These are phyloP conservation scores for Gadopsis bispinosus DNA, from an alignment of 2,797 vertebrate genomes.

Conservation along the genomic window DNA sequence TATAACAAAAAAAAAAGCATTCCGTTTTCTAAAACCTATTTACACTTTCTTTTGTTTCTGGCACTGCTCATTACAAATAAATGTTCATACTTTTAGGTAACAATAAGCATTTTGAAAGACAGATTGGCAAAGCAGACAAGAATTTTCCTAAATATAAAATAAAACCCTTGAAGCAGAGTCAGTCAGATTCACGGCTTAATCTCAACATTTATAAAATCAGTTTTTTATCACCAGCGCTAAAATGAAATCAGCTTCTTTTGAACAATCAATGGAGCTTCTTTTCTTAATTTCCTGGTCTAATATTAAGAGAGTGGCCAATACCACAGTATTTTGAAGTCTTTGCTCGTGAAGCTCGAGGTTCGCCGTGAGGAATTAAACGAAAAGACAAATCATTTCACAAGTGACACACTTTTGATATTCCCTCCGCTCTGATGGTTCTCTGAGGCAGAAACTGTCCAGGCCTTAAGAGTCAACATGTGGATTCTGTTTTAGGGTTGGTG, in stretches of 20 bases:
- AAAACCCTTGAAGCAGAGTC: too few relatives aligned
- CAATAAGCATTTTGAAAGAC: too few relatives aligned
- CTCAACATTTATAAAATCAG: too few relatives aligned
- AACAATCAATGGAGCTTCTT: background rate
- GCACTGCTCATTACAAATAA: background rate
- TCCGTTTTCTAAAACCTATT: background rate
- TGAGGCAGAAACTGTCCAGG: background rate
- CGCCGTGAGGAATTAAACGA: background rate
- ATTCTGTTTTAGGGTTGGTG: constrained; percentile 48
- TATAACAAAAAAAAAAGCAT: background rate
- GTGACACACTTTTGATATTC: background rate
- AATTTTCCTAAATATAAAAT: too few relatives aligned
- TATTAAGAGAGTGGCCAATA: background rate
- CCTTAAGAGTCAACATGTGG: constrained; percentile 9
- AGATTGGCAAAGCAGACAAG: too few relatives aligned
- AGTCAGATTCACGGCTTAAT: too few relatives aligned
- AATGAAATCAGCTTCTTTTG: background rate
- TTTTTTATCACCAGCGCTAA: too few relatives aligned
- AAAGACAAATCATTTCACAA: background rate
- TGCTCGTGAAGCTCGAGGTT: background rate
- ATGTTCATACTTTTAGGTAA: too few relatives aligned
- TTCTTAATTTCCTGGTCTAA: background rate
- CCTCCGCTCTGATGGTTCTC: background rate
- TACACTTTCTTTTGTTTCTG: background rate
- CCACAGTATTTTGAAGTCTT: background rate